A percentile compares a stretch with the other conserved stretches of the same genome.
Conservation (phyloP, 1,140 invertebrate genomes). For the Chrysoperla carnea region DNA sequence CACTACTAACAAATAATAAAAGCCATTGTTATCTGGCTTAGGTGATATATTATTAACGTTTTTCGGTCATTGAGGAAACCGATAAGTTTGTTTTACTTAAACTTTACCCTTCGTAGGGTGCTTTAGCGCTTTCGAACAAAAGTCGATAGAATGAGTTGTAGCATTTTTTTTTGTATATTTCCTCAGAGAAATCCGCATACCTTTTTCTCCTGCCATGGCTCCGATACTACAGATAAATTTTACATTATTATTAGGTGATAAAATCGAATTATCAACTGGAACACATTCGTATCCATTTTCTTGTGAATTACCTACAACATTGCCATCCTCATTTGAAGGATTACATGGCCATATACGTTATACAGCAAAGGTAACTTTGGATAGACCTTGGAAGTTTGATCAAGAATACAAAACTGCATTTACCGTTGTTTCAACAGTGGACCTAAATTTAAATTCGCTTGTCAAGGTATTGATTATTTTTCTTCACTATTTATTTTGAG, state of each 20-base stretch:
- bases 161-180: too few species aligned
- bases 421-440: constrained; percentile 64
- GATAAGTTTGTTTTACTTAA: too few species aligned
- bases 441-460: constrained; percentile 57
- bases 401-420: constrained; percentile 71
- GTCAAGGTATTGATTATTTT: constrained; percentile 23
- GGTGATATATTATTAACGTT: too few species aligned
- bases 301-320: constrained; percentile 41
- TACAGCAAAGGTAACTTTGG: constrained; percentile 59
- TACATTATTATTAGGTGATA: constrained; percentile 34
- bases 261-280: constrained; percentile 47
- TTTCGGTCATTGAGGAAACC: too few species aligned
- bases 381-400: constrained; percentile 77
- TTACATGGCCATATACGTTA: constrained; percentile 64
- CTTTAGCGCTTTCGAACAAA: too few species aligned
- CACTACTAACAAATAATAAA: too few species aligned
- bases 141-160: too few species aligned
- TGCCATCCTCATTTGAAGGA: constrained; percentile 72
- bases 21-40: too few species aligned
- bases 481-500: neutral
- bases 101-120: too few species aligned
- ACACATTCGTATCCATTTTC: constrained; percentile 56
- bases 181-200: too few species aligned
- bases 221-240: too few species aligned
- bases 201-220: too few species aligned